Percentiles rank a stretch among this genome's conserved stretches.
These are phyloP conservation scores for Agelastica alni DNA, from an alignment of 2,888 invertebrate genomes.

Conservation along the genomic window DNA sequence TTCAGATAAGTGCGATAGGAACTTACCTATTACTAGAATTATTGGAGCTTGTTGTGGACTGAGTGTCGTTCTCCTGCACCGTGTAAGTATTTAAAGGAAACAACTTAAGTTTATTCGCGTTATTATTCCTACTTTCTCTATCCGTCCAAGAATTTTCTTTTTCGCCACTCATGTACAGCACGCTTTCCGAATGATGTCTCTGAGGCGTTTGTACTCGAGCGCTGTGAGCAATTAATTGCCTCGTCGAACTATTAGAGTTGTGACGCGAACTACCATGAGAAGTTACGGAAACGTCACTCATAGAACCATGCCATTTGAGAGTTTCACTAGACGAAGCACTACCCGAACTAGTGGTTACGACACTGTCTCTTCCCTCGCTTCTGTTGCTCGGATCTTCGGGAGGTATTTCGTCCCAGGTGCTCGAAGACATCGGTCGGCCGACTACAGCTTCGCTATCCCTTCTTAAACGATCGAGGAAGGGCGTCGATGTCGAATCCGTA, in stretches of 20 bases:
- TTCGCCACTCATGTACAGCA: slow-evolving; percentile 67
- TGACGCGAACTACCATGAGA: slow-evolving; percentile 62
- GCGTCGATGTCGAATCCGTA: slow-evolving; percentile 75
- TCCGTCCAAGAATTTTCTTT: slow-evolving; percentile 50
- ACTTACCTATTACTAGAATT: slow-evolving; percentile 29
- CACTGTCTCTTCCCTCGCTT: slow-evolving; percentile 64
- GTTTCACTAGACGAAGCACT: slow-evolving; percentile 76
- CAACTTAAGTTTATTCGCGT: slow-evolving; percentile 63
- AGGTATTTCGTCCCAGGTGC: slow-evolving; percentile 55
- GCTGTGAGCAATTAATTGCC: slow-evolving; percentile 75
- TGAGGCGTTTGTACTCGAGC: slow-evolving; percentile 77
- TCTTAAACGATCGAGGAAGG: slow-evolving; percentile 73
- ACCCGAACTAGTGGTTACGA: slow-evolving; percentile 65
- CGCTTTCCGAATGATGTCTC: slow-evolving; percentile 77
- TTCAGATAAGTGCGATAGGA: no score
- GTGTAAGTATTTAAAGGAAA: slow-evolving; percentile 74
- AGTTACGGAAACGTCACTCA: slow-evolving; percentile 72
- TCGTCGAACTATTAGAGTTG: slow-evolving; percentile 57
- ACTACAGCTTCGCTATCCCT: slow-evolving; percentile 65
- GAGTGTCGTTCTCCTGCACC: slow-evolving; percentile 55
- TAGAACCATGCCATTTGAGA: slow-evolving; percentile 77
- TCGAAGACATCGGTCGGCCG: slow-evolving; percentile 51
- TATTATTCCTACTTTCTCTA: slow-evolving; percentile 53
- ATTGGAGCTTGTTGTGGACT: slow-evolving; percentile 5
- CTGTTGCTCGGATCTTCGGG: slow-evolving; percentile 25